These are phyloP conservation scores for Pegoplata infirma DNA, from an alignment of 2,888 invertebrate genomes.

Conservation along the genomic window DNA sequence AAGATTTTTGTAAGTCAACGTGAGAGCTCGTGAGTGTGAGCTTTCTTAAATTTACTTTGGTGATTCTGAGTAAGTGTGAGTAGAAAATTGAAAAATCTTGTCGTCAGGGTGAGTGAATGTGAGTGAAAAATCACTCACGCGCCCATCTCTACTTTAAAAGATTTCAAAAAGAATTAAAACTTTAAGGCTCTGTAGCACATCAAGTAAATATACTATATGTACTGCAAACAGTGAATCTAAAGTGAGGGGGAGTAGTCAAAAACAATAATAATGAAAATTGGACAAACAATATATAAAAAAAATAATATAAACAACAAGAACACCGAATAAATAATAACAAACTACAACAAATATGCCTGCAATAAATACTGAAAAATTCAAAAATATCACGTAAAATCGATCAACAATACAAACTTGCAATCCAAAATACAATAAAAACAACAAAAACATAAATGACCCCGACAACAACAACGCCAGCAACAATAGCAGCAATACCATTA, in stretches of 20 bases:
- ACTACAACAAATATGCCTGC: constrained; percentile 63
- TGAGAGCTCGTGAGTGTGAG: too few species aligned
- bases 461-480: constrained; percentile 42
- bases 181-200: neutral
- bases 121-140: too few species aligned
- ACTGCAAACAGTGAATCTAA: too few species aligned
- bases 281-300: too few species aligned
- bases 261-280: constrained; percentile 60
- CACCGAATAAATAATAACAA: constrained; percentile 62
- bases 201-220: neutral
- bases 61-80: too few species aligned
- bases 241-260: constrained; percentile 46
- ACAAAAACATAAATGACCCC: constrained; percentile 45
- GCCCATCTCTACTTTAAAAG: constrained; percentile 33
- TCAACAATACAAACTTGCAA: constrained; percentile 77
- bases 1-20: too few species aligned
- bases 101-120: too few species aligned
- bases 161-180: neutral
- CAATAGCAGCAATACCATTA: constrained; percentile 5
- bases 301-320: constrained; percentile 59
- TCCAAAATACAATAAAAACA: constrained; percentile 56
- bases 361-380: constrained; percentile 76
- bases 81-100: too few species aligned
- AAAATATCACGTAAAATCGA: constrained; percentile 77
- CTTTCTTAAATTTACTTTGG: too few species aligned